Conservation (phyloP, 2,888 invertebrate genomes). For the Diplazon laetatorius region DNA sequence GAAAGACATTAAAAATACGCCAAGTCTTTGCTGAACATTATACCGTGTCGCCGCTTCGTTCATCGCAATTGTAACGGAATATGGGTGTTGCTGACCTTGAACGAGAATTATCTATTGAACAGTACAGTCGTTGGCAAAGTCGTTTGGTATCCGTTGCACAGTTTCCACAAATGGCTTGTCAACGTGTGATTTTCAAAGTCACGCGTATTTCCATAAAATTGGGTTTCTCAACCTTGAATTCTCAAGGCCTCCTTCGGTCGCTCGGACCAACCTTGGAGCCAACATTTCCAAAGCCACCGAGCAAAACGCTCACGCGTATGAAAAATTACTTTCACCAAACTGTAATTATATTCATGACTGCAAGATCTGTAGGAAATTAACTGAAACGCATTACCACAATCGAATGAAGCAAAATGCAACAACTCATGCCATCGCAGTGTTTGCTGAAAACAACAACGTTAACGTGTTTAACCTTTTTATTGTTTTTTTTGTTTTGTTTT, state of each 20-base stretch:
- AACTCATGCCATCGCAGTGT: not conserved
- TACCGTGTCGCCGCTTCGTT: constrained; percentile 31
- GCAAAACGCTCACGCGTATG: no score
- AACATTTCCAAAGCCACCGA: not conserved
- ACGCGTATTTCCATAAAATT: not conserved
- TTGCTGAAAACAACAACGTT: not conserved
- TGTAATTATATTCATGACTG: not conserved
- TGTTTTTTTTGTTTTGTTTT: constrained; percentile 73
- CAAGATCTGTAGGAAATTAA: not conserved
- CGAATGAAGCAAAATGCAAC: no score
- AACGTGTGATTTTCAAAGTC: not conserved
- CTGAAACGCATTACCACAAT: no score
- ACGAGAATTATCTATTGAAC: constrained; percentile 31
- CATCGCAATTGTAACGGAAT: constrained; percentile 35
- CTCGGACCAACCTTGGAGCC: no score
- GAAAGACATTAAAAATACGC: constrained; percentile 1
- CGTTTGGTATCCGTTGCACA: not conserved
- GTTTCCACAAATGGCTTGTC: constrained; percentile 15
- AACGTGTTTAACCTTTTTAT: constrained; percentile 66
- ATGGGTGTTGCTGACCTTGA: constrained; percentile 40
- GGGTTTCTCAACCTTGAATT: not conserved
- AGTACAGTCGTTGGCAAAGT: constrained; percentile 14
- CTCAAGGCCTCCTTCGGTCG: not conserved
- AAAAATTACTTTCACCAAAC: not conserved
- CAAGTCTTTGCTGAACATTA: constrained; percentile 18